These are phyloP conservation scores for Atherix ibis DNA, from an alignment of 2,888 invertebrate species.

Conservation along the genomic window DNA sequence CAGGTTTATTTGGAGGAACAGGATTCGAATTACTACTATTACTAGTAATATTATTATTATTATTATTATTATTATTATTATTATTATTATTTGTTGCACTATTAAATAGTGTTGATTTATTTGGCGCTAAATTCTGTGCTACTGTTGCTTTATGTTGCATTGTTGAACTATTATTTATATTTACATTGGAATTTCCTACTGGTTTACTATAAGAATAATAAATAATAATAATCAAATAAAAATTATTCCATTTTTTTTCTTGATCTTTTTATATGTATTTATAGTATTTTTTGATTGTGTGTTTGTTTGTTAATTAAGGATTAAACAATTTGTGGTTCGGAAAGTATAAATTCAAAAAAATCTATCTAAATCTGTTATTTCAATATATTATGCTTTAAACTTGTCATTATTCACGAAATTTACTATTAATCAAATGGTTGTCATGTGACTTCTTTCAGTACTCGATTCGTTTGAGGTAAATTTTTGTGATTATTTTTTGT, in stretches of 20 bases:
- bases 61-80: slow-evolving; percentile 12
- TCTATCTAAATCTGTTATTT: too few relatives aligned
- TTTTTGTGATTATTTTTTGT: too few relatives aligned
- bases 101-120: slow-evolving; percentile 30
- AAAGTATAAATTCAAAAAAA: too few relatives aligned
- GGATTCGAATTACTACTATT: slow-evolving; percentile 7
- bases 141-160: slow-evolving; percentile 12
- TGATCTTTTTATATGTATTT: not conserved
- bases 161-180: slow-evolving; percentile 23
- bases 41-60: slow-evolving; percentile 10
- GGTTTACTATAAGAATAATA: slow-evolving; percentile 22
- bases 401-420: too few relatives aligned
- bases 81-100: slow-evolving; percentile 8
- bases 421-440: too few relatives aligned
- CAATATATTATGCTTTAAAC: too few relatives aligned
- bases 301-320: too few relatives aligned
- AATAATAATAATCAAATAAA: slow-evolving; percentile 7
- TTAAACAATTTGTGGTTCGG: too few relatives aligned
- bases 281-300: too few relatives aligned
- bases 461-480: too few relatives aligned
- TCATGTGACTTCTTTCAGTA: too few relatives aligned
- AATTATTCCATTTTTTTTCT: slow-evolving; percentile 11
- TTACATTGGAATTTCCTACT: slow-evolving; percentile 29
- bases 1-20: slow-evolving; percentile 20
- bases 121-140: slow-evolving; percentile 23